Percentiles rank a stretch among this genome's conserved stretches.
Conservation (phyloP, 2,113 vertebrate genomes). For the Notechis scutatus region DNA sequence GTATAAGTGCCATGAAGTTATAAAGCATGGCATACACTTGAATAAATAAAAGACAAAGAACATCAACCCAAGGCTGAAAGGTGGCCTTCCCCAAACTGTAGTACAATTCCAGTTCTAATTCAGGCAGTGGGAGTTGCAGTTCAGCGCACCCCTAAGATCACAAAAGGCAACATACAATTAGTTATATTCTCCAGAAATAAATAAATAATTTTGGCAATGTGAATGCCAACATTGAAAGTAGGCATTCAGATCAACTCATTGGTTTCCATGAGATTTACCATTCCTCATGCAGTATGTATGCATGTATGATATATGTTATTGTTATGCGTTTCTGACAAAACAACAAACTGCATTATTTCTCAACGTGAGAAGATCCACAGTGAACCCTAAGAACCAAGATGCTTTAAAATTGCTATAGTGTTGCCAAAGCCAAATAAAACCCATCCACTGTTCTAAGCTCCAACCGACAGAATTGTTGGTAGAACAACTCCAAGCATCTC, state of each 20-base stretch:
- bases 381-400: neutral
- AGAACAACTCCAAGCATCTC: neutral
- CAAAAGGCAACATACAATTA: neutral
- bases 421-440: neutral
- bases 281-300: neutral
- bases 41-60: neutral
- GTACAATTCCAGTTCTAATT: neutral
- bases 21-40: neutral
- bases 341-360: neutral
- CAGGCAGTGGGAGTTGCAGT: neutral
- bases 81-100: neutral
- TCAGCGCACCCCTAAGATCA: neutral
- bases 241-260: neutral
- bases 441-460: neutral
- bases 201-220: neutral
- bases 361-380: neutral
- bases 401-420: neutral
- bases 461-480: neutral
- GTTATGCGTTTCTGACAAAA: neutral
- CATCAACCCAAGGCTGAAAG: neutral
- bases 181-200: neutral
- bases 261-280: neutral
- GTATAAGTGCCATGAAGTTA: neutral
- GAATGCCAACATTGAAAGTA: neutral
- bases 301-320: neutral